Evolutionary conservation across 2,797 vertebrate genomes (phyloP), one percentile per base, ranked within the genome.

Genomic region (Balearica regulorum): DNA sequence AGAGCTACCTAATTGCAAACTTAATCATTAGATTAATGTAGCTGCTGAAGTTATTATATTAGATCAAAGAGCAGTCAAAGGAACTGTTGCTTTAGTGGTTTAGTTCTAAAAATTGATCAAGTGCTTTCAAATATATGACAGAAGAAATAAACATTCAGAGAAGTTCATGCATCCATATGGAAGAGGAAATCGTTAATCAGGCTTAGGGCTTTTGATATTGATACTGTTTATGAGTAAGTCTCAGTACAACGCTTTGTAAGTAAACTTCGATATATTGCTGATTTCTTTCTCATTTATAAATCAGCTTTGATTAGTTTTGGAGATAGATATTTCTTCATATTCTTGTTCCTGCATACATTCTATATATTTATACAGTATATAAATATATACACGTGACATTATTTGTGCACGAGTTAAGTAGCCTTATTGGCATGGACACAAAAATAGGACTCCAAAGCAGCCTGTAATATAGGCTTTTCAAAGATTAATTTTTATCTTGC

Each of bases 41-140:
- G 75, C 86, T 92, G 79, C 68, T 93, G 61, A 86, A 95, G 60
- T 96, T 93, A 79, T 33, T 94, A 72, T 71, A 54, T 88, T 87
- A 93, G 81, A 96, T 97, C 86, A 94, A 96, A 97, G 88, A 92
- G 88, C 86, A 64, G 64, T 83, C 75, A 95, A 76, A 90, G 91
- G 93, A 96, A 87, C 53, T 81, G 31, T 69, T 80, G 79, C 85
- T 93, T 86, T 66, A 53, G 69, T 94, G 85, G 79, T 94, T 97
- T 95, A 80, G 58, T 91, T 96, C 85, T 69, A 88, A 93, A 92
- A 89, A 83, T 37, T 93, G 75, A 92, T 88, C 58, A 69, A 80
- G 22, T 89, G n/a, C 84, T 95, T 97, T 96, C 55, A 94, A 89
- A 90, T 88, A 64, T 66, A 89, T 80, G 96, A 84, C 53, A 94